These are phyloP conservation scores for Laticauda laticaudata DNA, from an alignment of 2,113 vertebrate genomes.

Conservation along the genomic window DNA sequence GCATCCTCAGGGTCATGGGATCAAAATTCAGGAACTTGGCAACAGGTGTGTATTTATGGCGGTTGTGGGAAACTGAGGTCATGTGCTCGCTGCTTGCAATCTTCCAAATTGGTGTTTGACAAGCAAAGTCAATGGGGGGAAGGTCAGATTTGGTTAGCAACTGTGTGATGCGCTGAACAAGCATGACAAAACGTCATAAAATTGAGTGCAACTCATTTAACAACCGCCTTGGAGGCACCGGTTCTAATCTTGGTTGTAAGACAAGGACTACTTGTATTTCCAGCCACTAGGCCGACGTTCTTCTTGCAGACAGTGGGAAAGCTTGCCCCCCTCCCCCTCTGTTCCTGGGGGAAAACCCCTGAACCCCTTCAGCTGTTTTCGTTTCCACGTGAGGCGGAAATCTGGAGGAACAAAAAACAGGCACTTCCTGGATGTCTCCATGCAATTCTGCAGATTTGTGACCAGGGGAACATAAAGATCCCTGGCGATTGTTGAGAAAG, in stretches of 20 bases:
- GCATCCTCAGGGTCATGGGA: not conserved
- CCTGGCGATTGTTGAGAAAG: not conserved
- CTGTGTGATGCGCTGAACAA: not conserved
- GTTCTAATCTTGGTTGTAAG: not conserved
- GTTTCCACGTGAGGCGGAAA: not conserved
- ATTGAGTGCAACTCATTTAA: not conserved
- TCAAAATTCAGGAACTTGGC: not conserved
- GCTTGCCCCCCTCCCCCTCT: not conserved
- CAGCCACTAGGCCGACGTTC: slow-evolving; percentile 5
- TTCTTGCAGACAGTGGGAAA: slow-evolving; percentile 4
- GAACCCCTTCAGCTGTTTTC: not conserved
- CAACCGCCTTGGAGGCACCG: no score
- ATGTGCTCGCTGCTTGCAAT: not conserved
- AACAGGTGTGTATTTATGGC: not conserved
- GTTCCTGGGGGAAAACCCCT: not conserved
- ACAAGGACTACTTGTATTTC: not conserved
- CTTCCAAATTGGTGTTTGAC: not conserved
- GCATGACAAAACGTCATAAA: not conserved
- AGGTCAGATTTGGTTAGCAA: no score
- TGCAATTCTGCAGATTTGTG: not conserved
- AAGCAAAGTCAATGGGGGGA: not conserved
- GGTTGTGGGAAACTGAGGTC: no score
- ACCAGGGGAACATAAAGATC: not conserved
- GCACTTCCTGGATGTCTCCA: not conserved
- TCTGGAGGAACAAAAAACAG: slow-evolving; percentile 8